Conservation (phyloP, 2,888 invertebrate species). For the Micropterix aruncella region DNA sequence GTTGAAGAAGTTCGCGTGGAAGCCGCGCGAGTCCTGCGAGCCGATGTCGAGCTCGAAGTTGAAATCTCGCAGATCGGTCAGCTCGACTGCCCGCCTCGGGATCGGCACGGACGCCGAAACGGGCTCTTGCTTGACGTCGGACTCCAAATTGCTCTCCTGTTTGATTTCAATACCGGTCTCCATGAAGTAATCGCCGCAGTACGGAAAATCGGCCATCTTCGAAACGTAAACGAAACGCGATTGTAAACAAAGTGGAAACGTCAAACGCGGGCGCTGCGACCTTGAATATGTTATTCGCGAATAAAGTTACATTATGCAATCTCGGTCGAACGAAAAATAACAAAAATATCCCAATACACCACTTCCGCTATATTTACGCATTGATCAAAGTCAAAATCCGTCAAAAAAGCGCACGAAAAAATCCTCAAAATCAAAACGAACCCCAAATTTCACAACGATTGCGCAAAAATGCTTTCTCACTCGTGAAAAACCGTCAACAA, state of each 20-base stretch:
- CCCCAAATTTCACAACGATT: too few species aligned
- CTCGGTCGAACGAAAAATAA: too few species aligned
- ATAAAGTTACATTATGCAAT: background rate
- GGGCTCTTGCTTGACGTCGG: conserved; percentile 46
- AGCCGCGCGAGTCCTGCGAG: conserved; percentile 35
- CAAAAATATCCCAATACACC: too few species aligned
- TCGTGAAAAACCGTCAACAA: too few species aligned
- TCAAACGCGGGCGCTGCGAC: background rate
- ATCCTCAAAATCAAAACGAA: too few species aligned
- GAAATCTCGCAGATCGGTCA: conserved; percentile 28
- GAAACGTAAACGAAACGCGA: background rate
- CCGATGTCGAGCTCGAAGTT: conserved; percentile 40
- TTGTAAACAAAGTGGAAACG: background rate
- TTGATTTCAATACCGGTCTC: conserved; percentile 48
- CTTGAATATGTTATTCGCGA: conserved; percentile 1
- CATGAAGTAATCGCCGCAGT: conserved; percentile 46
- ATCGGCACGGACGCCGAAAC: conserved; percentile 47
- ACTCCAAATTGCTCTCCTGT: conserved; percentile 42
- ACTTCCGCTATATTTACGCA: too few species aligned
- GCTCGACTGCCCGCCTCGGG: conserved; percentile 35
- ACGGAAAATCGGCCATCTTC: conserved; percentile 46
- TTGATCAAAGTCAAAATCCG: too few species aligned
- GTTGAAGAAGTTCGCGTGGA: conserved; percentile 21
- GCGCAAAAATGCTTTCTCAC: too few species aligned
- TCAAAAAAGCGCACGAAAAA: too few species aligned